phyloP scores from a whole-genome alignment of 2,797 vertebrate species.

The Muraenolepis orangiensis region DNA sequence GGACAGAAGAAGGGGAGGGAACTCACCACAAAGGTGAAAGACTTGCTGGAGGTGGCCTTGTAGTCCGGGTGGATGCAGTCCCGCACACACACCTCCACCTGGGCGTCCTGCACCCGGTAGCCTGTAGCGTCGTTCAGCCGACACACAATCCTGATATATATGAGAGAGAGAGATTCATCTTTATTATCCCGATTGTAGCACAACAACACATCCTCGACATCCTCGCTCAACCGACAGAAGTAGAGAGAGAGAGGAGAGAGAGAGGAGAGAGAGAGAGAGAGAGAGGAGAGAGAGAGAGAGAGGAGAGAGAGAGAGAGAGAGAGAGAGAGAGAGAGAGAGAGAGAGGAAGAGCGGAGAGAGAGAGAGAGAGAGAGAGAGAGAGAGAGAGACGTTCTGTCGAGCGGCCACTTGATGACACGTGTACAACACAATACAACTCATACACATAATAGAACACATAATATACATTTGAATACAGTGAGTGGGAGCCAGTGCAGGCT shows the following conservation, averaged over 20 bases:
- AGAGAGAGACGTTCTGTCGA: background rate
- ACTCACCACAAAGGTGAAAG: constrained; percentile 94
- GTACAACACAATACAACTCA: background rate
- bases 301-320: constrained; percentile 2
- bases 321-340: background rate
- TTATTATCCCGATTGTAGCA: no score
- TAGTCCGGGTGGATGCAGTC: constrained; percentile 86
- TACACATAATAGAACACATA: no score
- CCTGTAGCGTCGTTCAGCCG: constrained; percentile 86
- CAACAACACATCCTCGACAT: no score
- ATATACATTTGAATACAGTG: no score
- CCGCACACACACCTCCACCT: constrained; percentile 93
- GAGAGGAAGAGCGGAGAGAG: background rate
- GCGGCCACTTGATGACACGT: background rate
- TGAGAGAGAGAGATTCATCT: constrained; percentile 22
- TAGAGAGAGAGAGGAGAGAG: no score
- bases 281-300: constrained; percentile 11
- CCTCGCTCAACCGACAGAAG: no score
- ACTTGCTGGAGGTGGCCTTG: constrained; percentile 85
- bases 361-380: background rate
- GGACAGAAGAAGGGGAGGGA: no score
- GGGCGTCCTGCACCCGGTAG: constrained; percentile 83
- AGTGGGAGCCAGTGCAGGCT: background rate
- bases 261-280: constrained; percentile 18
- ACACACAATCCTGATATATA: constrained; percentile 86